Evolutionary conservation across 2,888 invertebrate genomes (phyloP), one percentile per base, ranked within the genome.

Genomic region (Lampropteryx suffumata): DNA sequence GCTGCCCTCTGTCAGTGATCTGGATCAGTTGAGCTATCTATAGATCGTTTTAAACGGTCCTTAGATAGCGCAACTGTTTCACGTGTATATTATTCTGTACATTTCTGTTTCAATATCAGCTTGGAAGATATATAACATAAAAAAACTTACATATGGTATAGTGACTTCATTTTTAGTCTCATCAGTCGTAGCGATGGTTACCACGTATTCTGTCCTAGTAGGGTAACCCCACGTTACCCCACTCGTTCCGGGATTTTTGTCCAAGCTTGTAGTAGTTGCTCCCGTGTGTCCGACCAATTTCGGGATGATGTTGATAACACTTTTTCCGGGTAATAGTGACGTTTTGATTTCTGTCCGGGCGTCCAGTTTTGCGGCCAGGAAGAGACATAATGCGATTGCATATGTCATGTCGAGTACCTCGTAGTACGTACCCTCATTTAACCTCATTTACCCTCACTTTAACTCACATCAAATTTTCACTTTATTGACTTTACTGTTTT

Each of bases 261-360:
- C 35, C 1, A 46, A 44, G 3, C 49, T 47, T 9, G 13, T 24
- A 3, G 47, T 34, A 13, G 44, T 8, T 2, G 65, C 55, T 2
- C 57, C 55, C 1, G 63, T 58, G 8, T 63, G 59, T 3, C 69
- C 71, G 13, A 78, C 59, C 26, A 76, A 61, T 17, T 65, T 74
- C 26, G 79, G 71, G 8, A 79, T 68, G 3, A 71, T 65, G 30
- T 67, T 76, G n/a, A 80, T 61, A 1, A 72, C 65, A 34, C 67
- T 71, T 50, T 69, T 65, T n/a, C 67, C 71, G 0, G 74, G 70
- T 9, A 79, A 43, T 0, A 79, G 53, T 0, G 64, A 49, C 3
- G 55, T 45, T 47, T 64, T 57, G 17, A 67, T 66, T n/a, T 65
- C 72, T 0, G 64, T 56, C 7, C 60, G 59, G 5, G 67, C 68